Base-by-base conservation (phyloP, 30 jellyfish, hydroid and myxozoan genomes). In the Pseudorhiza aurosa region DNA sequence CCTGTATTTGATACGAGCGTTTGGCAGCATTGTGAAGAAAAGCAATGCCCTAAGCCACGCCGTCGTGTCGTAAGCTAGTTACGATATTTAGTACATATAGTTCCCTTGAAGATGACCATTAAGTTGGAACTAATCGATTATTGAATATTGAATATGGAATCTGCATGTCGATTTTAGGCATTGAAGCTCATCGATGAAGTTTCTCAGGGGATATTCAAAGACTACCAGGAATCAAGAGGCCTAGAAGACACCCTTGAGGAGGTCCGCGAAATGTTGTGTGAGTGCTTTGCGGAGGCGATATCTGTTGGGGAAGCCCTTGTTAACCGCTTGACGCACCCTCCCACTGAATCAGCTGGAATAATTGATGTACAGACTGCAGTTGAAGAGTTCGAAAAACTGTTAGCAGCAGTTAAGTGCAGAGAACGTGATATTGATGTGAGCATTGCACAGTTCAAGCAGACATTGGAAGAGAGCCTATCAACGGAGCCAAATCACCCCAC, bases 211-310 rank as follows among this genome's bases (percentile, higher is more conserved):
- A 29, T 37, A 29, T 53, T 65, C 0, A 27, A 40, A 25, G 62
- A 58, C 24, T 31, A 74, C 22, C 33, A 58, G 31, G 27, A 49
- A 6, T 19, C 77, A 33, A 82, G 53, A 47, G 88, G 71, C 44
- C 39, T 22, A 50, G 81, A 58, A 21, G 65, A 65, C 21, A 68
- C 31, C 59, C 68, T 72, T 42, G 82, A 57, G 49, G 82, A 72
- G 40, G 39, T 80, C 51, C 95, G 95, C 39, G 87, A 65, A 36
- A 51, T 78, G 0, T 46, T 83, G 14, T 68, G 65, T 36, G 95
- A 83, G 29, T 57, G 68, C 33, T 70, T 72, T 46, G 78, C 87
- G 15, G 81, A 83, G 33, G 95, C 85, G 21, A 26, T 83, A 12
- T 84, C 77, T 7, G 24, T 83, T 15, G 95, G 95, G 36, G 47